Conservation (phyloP, 2,797 vertebrate species). For the Galago senegalensis region DNA sequence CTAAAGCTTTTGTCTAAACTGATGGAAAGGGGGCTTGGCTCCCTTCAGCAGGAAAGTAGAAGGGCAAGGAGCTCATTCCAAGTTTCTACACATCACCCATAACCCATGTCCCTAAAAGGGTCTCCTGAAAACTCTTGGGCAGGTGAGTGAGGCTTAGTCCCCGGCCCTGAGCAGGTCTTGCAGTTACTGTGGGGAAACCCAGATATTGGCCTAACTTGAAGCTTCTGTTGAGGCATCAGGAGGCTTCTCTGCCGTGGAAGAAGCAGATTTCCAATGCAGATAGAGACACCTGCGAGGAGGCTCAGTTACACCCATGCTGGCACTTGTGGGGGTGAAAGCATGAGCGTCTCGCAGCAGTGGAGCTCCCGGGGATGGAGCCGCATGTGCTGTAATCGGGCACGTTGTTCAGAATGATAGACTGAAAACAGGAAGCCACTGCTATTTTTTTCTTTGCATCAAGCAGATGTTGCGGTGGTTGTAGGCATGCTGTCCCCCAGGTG, state of each 20-base stretch:
- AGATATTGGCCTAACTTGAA: background rate
- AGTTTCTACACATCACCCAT: background rate
- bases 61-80: background rate
- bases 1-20: background rate
- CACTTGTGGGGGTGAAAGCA: background rate
- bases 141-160: background rate
- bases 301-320: background rate
- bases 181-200: background rate
- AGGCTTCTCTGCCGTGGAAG: background rate
- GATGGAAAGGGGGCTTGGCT: background rate
- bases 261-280: background rate
- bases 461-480: background rate
- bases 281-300: fast-evolving
- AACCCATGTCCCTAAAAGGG: background rate
- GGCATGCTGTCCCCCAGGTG: background rate
- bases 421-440: background rate
- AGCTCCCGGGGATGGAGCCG: no score
- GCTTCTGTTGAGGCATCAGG: background rate
- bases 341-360: background rate
- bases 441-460: no score
- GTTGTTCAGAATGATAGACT: background rate
- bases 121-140: background rate
- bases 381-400: background rate
- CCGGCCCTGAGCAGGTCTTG: background rate
- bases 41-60: background rate